Conservation (phyloP, 1,140 invertebrate genomes). For the Drosophila arawakana region DNA sequence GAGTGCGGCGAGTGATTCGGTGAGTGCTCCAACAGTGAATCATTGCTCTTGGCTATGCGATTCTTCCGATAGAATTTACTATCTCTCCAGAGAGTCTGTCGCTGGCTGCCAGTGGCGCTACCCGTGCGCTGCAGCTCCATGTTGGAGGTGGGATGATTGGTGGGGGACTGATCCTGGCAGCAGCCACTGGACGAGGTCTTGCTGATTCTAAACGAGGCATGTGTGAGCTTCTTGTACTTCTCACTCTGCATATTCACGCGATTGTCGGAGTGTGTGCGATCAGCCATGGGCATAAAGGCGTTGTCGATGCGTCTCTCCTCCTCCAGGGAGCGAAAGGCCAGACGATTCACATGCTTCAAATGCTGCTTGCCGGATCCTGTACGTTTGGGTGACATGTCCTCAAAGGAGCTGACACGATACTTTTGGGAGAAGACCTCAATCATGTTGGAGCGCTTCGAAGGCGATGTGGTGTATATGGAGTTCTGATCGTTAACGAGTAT, state of each 20-base stretch:
- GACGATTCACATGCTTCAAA: constrained; percentile 78
- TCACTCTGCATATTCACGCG: constrained; percentile 82
- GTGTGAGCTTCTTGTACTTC: constrained; percentile 83
- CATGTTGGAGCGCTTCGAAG: constrained; percentile 80
- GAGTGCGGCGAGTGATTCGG: constrained; percentile 64
- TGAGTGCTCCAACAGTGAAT: constrained; percentile 79
- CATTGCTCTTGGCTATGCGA: constrained; percentile 83
- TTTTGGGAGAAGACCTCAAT: constrained; percentile 84
- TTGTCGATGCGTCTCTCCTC: constrained; percentile 84
- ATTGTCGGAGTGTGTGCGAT: constrained; percentile 84
- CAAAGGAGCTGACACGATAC: constrained; percentile 83
- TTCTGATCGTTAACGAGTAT: constrained; percentile 84
- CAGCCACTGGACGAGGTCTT: constrained; percentile 66
- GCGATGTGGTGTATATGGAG: constrained; percentile 84
- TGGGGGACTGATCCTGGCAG: constrained; percentile 51
- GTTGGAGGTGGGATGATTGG: constrained; percentile 46
- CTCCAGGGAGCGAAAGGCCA: constrained; percentile 82
- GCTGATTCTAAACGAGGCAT: constrained; percentile 81
- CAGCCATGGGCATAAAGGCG: constrained; percentile 80
- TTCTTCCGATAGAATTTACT: constrained; percentile 84
- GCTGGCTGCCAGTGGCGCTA: constrained; percentile 41
- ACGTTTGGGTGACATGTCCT: constrained; percentile 80
- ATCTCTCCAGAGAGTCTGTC: constrained; percentile 80
- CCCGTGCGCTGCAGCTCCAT: constrained; percentile 72
- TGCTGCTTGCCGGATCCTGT: constrained; percentile 61